Evolutionary conservation across 2,113 vertebrate genomes (phyloP).

Genomic region (Sclerurus mexicanus): DNA sequence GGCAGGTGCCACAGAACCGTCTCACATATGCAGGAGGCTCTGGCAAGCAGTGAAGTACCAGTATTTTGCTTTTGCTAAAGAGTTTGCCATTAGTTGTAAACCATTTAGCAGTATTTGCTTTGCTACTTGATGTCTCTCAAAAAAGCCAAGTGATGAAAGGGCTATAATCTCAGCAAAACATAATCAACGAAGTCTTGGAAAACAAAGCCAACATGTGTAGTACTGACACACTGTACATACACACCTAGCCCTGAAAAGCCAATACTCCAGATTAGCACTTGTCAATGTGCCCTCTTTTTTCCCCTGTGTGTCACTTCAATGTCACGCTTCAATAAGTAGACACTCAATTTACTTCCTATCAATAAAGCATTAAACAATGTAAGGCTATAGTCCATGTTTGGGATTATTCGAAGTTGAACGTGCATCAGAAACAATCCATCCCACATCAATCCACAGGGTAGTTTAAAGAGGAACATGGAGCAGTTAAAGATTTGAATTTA

Average conservation of each 20-base stretch:
- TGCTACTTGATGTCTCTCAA: background rate
- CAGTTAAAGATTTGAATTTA: background rate
- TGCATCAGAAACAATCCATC: background rate
- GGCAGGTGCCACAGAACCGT: background rate
- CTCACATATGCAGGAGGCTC: background rate
- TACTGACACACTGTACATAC: background rate
- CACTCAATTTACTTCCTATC: background rate
- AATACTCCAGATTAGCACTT: background rate
- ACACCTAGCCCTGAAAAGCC: background rate
- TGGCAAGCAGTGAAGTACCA: background rate
- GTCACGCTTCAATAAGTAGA: background rate
- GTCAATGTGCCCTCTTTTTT: background rate
- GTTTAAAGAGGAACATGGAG: background rate
- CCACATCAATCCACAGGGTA: background rate
- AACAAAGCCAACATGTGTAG: background rate
- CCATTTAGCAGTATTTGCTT: background rate
- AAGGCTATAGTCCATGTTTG: background rate
- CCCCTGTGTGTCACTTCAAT: background rate
- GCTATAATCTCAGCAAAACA: background rate
- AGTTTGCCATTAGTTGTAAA: background rate
- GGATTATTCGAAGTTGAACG: background rate
- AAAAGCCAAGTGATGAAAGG: background rate
- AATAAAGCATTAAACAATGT: background rate
- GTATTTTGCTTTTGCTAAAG: background rate
- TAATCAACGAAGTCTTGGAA: background rate